These are phyloP conservation scores for Lordiphosa collinella DNA, from an alignment of 1,140 invertebrate genomes.

Conservation along the genomic window DNA sequence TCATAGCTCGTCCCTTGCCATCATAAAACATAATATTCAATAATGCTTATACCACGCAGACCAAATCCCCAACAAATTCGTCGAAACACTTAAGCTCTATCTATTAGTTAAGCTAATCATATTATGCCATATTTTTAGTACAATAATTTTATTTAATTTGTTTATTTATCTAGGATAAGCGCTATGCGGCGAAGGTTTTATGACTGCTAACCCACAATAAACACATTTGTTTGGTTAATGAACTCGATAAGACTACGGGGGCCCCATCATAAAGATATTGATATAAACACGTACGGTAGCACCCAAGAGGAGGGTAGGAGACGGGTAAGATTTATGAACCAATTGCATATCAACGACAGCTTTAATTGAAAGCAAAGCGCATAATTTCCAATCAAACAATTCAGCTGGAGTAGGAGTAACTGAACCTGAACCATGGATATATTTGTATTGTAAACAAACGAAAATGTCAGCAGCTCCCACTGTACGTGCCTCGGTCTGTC, in stretches of 20 bases:
- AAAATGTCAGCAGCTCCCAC: slow-evolving; percentile 3
- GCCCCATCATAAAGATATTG: slow-evolving; percentile 60
- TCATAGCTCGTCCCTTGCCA: no score
- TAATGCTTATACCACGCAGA: neutral
- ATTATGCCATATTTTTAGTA: slow-evolving; percentile 63
- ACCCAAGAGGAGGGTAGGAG: neutral
- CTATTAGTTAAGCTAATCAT: slow-evolving; percentile 32
- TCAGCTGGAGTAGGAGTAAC: no score
- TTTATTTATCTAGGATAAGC: slow-evolving; percentile 68
- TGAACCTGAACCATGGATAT: slow-evolving; percentile 49
- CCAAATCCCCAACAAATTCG: slow-evolving; percentile 12
- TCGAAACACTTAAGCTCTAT: slow-evolving; percentile 3
- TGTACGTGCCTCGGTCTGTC: slow-evolving; percentile 40
- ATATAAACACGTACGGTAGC: slow-evolving; percentile 13
- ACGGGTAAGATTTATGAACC: slow-evolving; percentile 59
- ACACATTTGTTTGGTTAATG: slow-evolving; percentile 74
- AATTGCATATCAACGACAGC: slow-evolving; percentile 54
- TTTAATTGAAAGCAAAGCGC: slow-evolving; percentile 74
- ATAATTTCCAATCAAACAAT: slow-evolving; percentile 68
- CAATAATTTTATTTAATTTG: slow-evolving; percentile 76
- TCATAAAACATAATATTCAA: no score
- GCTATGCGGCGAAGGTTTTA: slow-evolving; percentile 7
- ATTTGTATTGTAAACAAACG: slow-evolving; percentile 79
- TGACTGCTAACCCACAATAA: slow-evolving; percentile 42
- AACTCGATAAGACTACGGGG: slow-evolving; percentile 69